Base-by-base conservation (phyloP, 2,888 invertebrate genomes). In the Thereva nobilitata region DNA sequence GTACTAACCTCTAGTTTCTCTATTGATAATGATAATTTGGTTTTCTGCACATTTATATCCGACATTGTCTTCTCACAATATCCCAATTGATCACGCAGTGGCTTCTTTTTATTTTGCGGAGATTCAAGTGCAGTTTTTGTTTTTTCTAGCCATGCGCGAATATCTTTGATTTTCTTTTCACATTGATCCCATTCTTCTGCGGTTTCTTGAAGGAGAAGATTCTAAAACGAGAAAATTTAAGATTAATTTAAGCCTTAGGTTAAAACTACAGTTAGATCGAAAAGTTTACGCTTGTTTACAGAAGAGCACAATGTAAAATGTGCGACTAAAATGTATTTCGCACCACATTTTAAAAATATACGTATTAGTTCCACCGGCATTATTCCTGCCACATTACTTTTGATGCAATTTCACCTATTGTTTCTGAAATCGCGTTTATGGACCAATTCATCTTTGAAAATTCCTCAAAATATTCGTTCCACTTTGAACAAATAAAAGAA, bases 101-200 rank as follows among this genome's bases (percentile, higher is more conserved):
- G 91, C 78, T 92, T 91, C 82, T 94, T 94, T 76, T 91, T 91
- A 74, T 89, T 90, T 73, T 92, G 91, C 10, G 90, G 87, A 42
- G 92, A 88, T 67, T 93, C 93, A 54, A 95, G 79, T 57, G 87
- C 84, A 72, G 88, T 86, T 72, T 87, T 85, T 6, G 94, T 89
- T 76, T 94, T 94, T 70, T 95, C 95, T 73, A 95, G 87, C 95
- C 95, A 97, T 72, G 86, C 85, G 69, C 88, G 89, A 53, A 93
- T 92, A 74, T 96, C 95, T 79, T 92, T 92, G 79, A 96, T 86
- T 80, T 97, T 96, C 79, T 88, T 91, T 81, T 96, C 95, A 82
- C 95, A 96, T 80, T 96, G 92, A 78, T 95, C 95, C 93, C 96
- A 96, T 83, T 96, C 95, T 79, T 95, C 95, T 55, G 92, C 90